Evolutionary conservation across 2,797 vertebrate genomes (phyloP), one percentile per base, ranked within the genome.

Genomic region (Threskiornis aethiopicus): DNA sequence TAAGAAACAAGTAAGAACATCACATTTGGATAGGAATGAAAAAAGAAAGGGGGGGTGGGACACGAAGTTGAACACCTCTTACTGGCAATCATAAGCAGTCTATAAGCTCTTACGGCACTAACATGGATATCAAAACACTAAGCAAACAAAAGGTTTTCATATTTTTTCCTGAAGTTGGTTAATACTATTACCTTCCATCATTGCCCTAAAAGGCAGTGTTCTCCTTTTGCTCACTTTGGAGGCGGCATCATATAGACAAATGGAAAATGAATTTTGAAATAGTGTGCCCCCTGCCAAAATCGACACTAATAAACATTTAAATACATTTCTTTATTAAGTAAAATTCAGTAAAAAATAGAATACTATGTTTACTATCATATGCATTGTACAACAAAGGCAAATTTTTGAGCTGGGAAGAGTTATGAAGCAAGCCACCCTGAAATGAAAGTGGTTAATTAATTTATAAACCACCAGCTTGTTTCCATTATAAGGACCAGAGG

Each of bases 81-180:
- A 29, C 1, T 57, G 41, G 28, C 58, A 61, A 35, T 0, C 31
- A 62, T 15, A 81, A 84, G 39, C 31, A 44, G 59, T 16, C 37
- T 28, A 13, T 1, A 2, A 62, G 37, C 33, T 28, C 46, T 73
- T 46, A 15, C 0, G 0, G 44, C 25, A 55, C 46, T 71, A 29
- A 67, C 0, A 0, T 37, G 33, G 37, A 17, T 16, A 58, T 4
- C 6, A 21, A 47, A 73, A 69, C 1, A 55, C 5, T 29, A 35
- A 69, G 15, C 18, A 83, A 79, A 51, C 5, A 33, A 3, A 4
- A 33, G 10, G 16, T 20, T 55, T 46, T 19, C 1, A 0, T 49
- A 2, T 16, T 52, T 87, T 41, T 51, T 1, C 39, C 42, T 62
- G 5, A 46, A 67, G 28, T 1, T 78, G 18, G 66, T 44, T 58